These are phyloP conservation scores for Noctua fimbriata DNA, from an alignment of 2,888 invertebrate genomes.

Conservation along the genomic window DNA sequence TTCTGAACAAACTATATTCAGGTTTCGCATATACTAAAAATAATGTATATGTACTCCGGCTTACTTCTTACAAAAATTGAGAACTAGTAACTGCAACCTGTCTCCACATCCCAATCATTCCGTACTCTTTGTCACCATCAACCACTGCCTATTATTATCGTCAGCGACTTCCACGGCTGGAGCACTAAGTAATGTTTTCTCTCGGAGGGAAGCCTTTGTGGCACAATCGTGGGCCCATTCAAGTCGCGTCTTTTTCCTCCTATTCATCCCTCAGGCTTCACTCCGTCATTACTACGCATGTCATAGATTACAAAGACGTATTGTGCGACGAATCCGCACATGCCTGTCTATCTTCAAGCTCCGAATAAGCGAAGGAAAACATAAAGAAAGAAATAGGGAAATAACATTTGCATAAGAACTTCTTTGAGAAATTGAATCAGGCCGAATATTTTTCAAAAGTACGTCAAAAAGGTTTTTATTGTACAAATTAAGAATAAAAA, in stretches of 20 bases:
- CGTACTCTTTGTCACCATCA: conserved; percentile 9
- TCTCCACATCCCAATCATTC: conserved; percentile 4
- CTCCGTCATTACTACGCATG: conserved; percentile 69
- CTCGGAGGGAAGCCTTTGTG: conserved; percentile 70
- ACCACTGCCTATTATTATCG: conserved; percentile 46
- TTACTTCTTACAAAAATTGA: too few relatives aligned
- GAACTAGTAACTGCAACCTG: not conserved
- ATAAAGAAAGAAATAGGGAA: not conserved
- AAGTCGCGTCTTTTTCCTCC: conserved; percentile 70
- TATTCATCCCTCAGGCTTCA: conserved; percentile 68
- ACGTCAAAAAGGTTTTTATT: not conserved
- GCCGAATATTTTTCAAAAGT: not conserved
- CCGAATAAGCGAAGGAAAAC: conserved; percentile 28
- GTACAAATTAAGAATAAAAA: conserved; percentile 10
- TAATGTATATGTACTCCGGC: too few relatives aligned
- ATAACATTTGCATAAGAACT: not conserved
- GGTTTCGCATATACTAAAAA: too few relatives aligned
- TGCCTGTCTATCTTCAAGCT: conserved; percentile 34
- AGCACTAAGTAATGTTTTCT: conserved; percentile 72
- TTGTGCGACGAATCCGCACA: conserved; percentile 58
- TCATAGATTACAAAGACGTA: conserved; percentile 66
- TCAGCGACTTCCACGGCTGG: conserved; percentile 24
- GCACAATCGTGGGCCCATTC: conserved; percentile 75
- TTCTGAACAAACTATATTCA: too few relatives aligned
- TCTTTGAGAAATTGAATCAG: not conserved